These are phyloP conservation scores for Caretta caretta DNA, from an alignment of 2,113 vertebrate species.

Conservation along the genomic window DNA sequence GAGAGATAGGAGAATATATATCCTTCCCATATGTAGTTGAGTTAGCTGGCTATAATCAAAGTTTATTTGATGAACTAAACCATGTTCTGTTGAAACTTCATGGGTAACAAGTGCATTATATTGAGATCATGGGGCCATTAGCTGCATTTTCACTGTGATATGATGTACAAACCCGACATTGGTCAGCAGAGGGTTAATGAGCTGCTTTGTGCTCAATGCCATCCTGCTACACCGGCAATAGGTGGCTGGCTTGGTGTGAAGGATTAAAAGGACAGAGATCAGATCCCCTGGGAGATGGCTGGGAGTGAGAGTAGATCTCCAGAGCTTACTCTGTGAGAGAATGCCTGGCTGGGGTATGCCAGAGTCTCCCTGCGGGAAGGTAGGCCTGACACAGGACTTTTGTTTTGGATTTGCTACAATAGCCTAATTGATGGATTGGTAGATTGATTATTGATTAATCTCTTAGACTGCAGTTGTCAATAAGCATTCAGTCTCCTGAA, in stretches of 20 bases:
- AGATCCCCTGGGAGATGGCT: not conserved
- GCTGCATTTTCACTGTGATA: not conserved
- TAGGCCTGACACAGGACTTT: not conserved
- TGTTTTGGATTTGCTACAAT: not conserved
- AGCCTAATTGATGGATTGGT: not conserved
- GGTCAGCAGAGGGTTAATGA: not conserved
- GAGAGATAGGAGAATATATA: not conserved
- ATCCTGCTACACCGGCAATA: not conserved
- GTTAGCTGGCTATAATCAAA: not conserved
- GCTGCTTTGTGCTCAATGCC: not conserved
- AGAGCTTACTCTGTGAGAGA: not conserved
- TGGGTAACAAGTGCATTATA: not conserved
- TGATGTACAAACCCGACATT: not conserved
- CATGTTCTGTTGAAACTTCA: not conserved
- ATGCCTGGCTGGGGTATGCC: not conserved
- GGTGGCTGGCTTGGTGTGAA: not conserved
- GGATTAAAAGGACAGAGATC: not conserved
- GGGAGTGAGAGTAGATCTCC: not conserved
- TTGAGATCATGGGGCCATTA: not conserved
- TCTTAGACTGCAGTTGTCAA: not conserved
- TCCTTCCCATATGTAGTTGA: not conserved
- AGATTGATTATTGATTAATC: not conserved
- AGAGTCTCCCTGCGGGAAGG: not conserved
- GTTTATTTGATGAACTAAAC: not conserved
- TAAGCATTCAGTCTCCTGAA: not conserved